Conservation (phyloP, 1,140 invertebrate species). For the Schlechtendalia chinensis region DNA sequence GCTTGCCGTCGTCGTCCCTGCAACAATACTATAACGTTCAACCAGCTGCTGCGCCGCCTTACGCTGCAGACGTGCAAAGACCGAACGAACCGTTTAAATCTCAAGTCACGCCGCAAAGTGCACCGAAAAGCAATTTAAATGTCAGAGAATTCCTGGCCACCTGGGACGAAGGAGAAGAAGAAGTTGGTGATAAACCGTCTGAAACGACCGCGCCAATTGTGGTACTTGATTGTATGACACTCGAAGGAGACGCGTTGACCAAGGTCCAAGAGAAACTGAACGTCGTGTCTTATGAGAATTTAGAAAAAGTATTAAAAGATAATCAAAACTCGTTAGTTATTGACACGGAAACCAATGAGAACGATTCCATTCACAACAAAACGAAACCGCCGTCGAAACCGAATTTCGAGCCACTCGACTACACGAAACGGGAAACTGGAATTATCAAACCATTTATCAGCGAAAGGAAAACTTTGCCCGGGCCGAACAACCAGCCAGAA, state of each 20-base stretch:
- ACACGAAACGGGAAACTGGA: slow-evolving; percentile 44
- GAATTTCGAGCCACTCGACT: slow-evolving; percentile 39
- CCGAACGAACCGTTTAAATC: slow-evolving; percentile 13
- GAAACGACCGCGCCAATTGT: slow-evolving; percentile 43
- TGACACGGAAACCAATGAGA: slow-evolving; percentile 13
- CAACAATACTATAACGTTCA: slow-evolving; percentile 34
- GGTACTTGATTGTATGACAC: slow-evolving; percentile 50
- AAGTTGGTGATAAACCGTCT: slow-evolving; percentile 23
- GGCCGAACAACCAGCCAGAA: not conserved
- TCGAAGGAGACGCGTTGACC: slow-evolving; percentile 50
- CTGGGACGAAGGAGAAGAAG: slow-evolving; percentile 51
- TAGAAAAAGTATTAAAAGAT: slow-evolving; percentile 44
- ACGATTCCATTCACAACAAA: not conserved
- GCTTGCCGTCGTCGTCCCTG: not conserved
- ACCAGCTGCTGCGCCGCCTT: not conserved
- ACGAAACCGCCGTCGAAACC: not conserved
- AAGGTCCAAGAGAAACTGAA: slow-evolving; percentile 51
- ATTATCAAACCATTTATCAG: slow-evolving; percentile 41
- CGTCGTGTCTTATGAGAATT: slow-evolving; percentile 35
- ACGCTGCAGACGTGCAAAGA: not conserved
- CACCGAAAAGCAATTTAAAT: slow-evolving; percentile 45
- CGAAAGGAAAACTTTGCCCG: not conserved
- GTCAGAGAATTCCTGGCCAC: slow-evolving; percentile 50
- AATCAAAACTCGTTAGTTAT: slow-evolving; percentile 34
- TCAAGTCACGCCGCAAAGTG: not conserved